Conservation (phyloP, 2,888 invertebrate species). For the Drosophila ezoana region DNA sequence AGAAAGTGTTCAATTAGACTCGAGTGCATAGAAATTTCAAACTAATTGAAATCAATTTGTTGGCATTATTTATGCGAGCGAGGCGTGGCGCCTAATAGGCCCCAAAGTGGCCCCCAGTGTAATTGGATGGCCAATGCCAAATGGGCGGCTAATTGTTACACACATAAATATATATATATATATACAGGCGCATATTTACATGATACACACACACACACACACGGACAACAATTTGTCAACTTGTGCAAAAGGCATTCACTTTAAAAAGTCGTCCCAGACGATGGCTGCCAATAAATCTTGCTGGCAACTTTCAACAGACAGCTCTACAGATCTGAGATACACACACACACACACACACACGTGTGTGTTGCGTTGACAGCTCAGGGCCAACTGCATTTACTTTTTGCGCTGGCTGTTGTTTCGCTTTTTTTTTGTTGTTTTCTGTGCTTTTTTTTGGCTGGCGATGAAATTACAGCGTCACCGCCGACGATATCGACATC, state of each 20-base stretch:
- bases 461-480: slow-evolving; percentile 73
- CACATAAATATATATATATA: background rate
- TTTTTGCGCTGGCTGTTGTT: slow-evolving; percentile 49
- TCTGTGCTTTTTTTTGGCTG: slow-evolving; percentile 44
- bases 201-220: background rate
- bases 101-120: slow-evolving; percentile 23
- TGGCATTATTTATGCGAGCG: slow-evolving; percentile 39
- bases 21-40: slow-evolving; percentile 30
- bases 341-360: slow-evolving; percentile 23
- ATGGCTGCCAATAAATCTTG: slow-evolving; percentile 73
- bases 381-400: slow-evolving; percentile 80
- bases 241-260: slow-evolving; percentile 73
- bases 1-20: slow-evolving; percentile 33
- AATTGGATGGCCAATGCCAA: slow-evolving; percentile 39
- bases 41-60: slow-evolving; percentile 50
- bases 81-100: slow-evolving; percentile 22
- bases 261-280: slow-evolving; percentile 66
- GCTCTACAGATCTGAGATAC: slow-evolving; percentile 44
- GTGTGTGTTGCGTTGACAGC: slow-evolving; percentile 61
- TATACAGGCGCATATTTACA: background rate
- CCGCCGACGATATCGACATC: slow-evolving; percentile 43
- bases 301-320: slow-evolving; percentile 69
- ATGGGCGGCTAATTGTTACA: slow-evolving; percentile 29
- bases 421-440: slow-evolving; percentile 11
- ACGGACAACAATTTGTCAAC: slow-evolving; percentile 65